These are phyloP conservation scores for Orthonevra nobilis DNA, from an alignment of 2,888 invertebrate genomes.

Conservation along the genomic window DNA sequence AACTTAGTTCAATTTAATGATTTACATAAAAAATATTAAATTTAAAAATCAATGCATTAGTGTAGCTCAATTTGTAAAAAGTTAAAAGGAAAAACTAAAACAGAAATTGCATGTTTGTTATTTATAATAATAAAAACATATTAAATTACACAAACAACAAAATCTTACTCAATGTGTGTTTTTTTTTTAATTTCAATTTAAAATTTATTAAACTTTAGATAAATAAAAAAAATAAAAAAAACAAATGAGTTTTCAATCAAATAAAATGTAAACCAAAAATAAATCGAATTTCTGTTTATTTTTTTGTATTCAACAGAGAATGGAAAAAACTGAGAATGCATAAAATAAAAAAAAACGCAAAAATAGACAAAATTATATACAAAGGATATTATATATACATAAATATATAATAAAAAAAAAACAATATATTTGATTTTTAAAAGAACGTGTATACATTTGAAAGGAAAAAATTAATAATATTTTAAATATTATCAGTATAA, in stretches of 20 bases:
- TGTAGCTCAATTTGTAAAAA: slow-evolving; percentile 69
- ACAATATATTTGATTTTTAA: slow-evolving; percentile 76
- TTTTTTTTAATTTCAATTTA: slow-evolving; percentile 38
- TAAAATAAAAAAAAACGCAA: slow-evolving; percentile 56
- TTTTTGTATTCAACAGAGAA: slow-evolving; percentile 51
- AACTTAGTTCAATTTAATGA: slow-evolving; percentile 23
- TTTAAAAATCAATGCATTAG: slow-evolving; percentile 27
- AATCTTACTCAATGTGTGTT: slow-evolving; percentile 68
- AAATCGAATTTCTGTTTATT: slow-evolving; percentile 63
- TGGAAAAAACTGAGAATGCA: slow-evolving; percentile 46
- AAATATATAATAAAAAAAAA: slow-evolving; percentile 73
- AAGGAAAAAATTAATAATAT: slow-evolving; percentile 64
- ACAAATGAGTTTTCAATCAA: slow-evolving; percentile 45
- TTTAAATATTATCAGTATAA: slow-evolving; percentile 65
- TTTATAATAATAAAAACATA: slow-evolving; percentile 32
- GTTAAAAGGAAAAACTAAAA: slow-evolving; percentile 27
- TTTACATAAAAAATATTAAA: background rate
- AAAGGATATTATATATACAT: slow-evolving; percentile 69
- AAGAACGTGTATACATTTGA: slow-evolving; percentile 71
- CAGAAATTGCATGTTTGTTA: slow-evolving; percentile 59
- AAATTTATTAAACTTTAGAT: slow-evolving; percentile 28
- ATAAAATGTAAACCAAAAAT: slow-evolving; percentile 39
- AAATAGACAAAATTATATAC: slow-evolving; percentile 71
- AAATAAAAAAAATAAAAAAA: slow-evolving; percentile 17
- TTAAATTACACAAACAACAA: slow-evolving; percentile 12